Evolutionary conservation across 2,113 vertebrate genomes (phyloP).

Genomic region (Melanerpes formicivorus): DNA sequence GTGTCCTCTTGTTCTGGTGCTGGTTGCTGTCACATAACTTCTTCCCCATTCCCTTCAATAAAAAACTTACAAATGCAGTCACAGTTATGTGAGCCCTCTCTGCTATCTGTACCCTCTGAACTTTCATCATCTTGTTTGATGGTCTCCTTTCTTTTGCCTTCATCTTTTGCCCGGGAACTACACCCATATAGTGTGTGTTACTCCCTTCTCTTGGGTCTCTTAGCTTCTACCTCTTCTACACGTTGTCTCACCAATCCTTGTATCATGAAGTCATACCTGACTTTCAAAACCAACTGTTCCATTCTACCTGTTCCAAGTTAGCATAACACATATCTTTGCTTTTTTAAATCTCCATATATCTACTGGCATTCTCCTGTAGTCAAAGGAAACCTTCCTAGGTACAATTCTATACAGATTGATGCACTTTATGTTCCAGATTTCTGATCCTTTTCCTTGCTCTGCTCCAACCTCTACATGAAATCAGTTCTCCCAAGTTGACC

Average conservation of each 20-base stretch:
- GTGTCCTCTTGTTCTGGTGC: no score
- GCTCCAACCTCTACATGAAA: neutral
- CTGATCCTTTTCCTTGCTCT: neutral
- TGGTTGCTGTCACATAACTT: neutral
- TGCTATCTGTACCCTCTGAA: neutral
- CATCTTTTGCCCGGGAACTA: neutral
- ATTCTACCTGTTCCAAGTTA: neutral
- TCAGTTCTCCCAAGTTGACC: neutral
- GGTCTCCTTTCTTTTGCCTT: neutral
- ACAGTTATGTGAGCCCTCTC: neutral
- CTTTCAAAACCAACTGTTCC: neutral
- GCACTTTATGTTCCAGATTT: neutral
- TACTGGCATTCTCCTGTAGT: neutral
- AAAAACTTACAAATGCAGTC: neutral
- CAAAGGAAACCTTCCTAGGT: neutral
- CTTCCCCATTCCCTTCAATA: neutral
- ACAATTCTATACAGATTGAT: neutral
- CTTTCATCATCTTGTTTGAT: neutral
- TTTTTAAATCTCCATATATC: neutral
- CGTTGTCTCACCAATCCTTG: rapidly evolving
- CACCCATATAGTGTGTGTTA: rapidly evolving
- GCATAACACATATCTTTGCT: rapidly evolving
- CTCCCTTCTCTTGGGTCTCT: neutral
- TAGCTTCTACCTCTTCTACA: neutral
- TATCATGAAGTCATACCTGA: rapidly evolving